phyloP scores from a whole-genome alignment of 2,888 invertebrate genomes.

The Formica aserva region DNA sequence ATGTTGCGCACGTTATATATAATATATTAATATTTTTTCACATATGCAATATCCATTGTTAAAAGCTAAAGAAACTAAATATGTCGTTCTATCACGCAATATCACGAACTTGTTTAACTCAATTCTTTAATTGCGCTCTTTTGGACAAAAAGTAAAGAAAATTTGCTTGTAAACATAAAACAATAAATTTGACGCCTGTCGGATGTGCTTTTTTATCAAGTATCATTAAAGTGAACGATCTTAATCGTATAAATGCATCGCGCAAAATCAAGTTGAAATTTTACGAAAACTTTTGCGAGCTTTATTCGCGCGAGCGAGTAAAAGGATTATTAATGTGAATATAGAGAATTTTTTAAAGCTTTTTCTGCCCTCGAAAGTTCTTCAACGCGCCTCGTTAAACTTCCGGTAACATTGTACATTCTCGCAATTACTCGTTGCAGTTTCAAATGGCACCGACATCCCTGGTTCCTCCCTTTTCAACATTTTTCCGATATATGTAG shows the following conservation, averaged over 20 bases:
- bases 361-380: constrained; percentile 39
- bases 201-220: constrained; percentile 39
- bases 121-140: background rate
- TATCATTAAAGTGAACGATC: constrained; percentile 36
- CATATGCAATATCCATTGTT: constrained; percentile 2
- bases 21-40: constrained; percentile 16
- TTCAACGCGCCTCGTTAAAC: constrained; percentile 32
- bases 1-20: background rate
- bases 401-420: constrained; percentile 32
- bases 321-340: constrained; percentile 51
- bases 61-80: background rate
- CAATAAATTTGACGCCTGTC: constrained; percentile 20
- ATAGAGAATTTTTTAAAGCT: constrained; percentile 30
- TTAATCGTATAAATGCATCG: constrained; percentile 40
- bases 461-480: background rate
- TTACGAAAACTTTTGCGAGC: constrained; percentile 40
- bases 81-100: constrained; percentile 2
- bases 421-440: constrained; percentile 21
- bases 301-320: constrained; percentile 33
- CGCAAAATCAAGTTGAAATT: constrained; percentile 46
- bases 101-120: background rate
- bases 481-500: background rate
- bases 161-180: background rate
- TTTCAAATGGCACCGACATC: background rate
- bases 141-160: background rate